phyloP scores from a whole-genome alignment of 2,113 vertebrate genomes.

The Agelaius phoeniceus region DNA sequence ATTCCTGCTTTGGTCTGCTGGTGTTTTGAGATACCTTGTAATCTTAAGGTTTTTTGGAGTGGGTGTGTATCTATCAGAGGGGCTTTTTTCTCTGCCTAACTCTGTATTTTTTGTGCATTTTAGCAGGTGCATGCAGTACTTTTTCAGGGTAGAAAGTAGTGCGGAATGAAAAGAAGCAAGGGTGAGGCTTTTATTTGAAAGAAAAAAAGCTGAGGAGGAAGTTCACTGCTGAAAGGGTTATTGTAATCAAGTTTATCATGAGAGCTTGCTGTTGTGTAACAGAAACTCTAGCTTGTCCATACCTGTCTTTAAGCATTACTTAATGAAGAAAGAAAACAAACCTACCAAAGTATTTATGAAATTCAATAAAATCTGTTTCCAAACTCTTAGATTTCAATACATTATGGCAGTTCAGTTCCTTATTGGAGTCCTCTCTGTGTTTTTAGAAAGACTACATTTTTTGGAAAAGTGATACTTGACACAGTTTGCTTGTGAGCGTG shows the following conservation, averaged over 20 bases:
- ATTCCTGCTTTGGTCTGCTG: not conserved
- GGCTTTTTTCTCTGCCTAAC: not conserved
- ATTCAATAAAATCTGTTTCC: conserved; percentile 71
- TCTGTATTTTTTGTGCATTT: not conserved
- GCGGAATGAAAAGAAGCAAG: conserved; percentile 59
- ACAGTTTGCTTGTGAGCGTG: not conserved
- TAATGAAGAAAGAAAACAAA: conserved; percentile 76
- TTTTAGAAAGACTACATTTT: not conserved
- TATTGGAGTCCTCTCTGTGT: not conserved
- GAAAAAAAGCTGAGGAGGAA: conserved; percentile 72
- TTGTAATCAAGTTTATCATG: conserved; percentile 78
- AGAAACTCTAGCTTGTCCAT: conserved; percentile 83
- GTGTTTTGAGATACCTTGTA: not conserved
- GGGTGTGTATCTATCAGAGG: not conserved
- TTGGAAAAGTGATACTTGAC: not conserved
- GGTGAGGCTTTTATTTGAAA: conserved; percentile 74
- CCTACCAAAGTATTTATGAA: conserved; percentile 71
- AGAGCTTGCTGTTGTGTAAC: conserved; percentile 81
- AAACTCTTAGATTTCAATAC: conserved; percentile 6
- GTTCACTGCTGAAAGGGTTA: conserved; percentile 75
- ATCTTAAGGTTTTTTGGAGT: not conserved
- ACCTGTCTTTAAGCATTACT: conserved; percentile 78
- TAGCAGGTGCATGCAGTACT: conserved; percentile 51
- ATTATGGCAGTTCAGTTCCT: not conserved
- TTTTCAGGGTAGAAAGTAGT: conserved; percentile 40